Base-by-base conservation (phyloP, 2,888 invertebrate genomes). In the Scaptomyza caliginosa region DNA sequence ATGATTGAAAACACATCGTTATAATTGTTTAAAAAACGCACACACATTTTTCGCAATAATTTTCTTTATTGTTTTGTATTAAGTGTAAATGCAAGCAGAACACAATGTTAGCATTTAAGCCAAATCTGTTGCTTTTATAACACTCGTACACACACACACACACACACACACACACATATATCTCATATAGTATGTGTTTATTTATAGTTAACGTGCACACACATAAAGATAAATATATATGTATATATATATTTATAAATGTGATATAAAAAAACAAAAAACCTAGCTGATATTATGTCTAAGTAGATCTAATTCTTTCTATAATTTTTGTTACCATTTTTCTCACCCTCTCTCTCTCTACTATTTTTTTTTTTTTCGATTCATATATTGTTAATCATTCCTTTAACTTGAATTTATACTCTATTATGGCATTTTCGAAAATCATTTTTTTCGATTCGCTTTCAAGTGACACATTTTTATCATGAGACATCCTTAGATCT, bases 1-100 rank as follows among this genome's bases (percentile, higher is more conserved):
- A 64, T 62, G 55, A 70, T 70, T 67, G 56, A 52, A n/a, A n/a
- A n/a, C 60, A 40, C 49, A 50, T 70, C 66, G 60, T 49, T 67
- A 11, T 67, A 67, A 68, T 55, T 58, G 64, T 48, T 68, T 68
- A 52, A 8, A 16, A 52, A 64, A 17, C 34, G 4, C 43, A 59
- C 30, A 63, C 30, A 45, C 1, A n/a, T 30, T 42, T 51, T 54
- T 40, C 39, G n/a, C 26, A 21, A 38, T 10, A 26, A 32, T 21
- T 67, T 56, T 42, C 0, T 28, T 66, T 66, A 67, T 72, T 60
- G 52, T 72, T 68, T 72, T n/a, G n/a, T n/a, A 8, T 46, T 68
- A 69, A 73, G 60, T 36, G 45, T 0, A 30, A 13, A 46, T n/a
- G 26, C 21, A 51, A 39, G 23, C 52, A 56, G 56, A 46, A 32